Evolutionary conservation across 2,113 vertebrate genomes (phyloP).

Genomic region (Tachysurus fulvidraco): DNA sequence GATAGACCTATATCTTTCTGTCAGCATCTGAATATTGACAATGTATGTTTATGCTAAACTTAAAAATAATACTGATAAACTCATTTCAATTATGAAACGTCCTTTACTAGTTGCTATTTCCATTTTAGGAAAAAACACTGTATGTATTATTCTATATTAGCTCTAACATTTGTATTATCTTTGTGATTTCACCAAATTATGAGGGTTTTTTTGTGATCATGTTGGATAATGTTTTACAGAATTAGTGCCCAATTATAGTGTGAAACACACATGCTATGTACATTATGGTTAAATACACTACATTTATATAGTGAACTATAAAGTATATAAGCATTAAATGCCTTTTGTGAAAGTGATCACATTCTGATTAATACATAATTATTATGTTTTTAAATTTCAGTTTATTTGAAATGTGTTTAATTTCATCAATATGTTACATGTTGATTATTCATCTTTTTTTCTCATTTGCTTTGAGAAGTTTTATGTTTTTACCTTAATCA

Average conservation of each 20-base stretch:
- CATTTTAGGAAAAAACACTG: not conserved
- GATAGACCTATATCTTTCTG: not conserved
- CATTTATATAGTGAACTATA: not conserved
- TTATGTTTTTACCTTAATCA: not conserved
- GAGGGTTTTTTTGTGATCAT: not conserved
- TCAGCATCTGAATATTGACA: not conserved
- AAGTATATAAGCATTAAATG: not conserved
- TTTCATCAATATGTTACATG: not conserved
- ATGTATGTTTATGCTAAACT: not conserved
- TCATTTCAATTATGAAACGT: not conserved
- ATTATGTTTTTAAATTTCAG: not conserved
- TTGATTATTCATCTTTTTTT: not conserved
- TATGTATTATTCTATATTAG: not conserved
- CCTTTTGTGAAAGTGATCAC: constrained; percentile 1
- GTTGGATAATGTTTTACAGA: not conserved
- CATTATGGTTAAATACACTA: not conserved
- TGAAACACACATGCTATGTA: not conserved
- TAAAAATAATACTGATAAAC: not conserved
- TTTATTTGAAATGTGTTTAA: not conserved
- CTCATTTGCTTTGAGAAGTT: not conserved
- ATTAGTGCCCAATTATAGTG: not conserved
- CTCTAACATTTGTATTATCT: not conserved
- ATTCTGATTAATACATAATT: constrained; percentile 22
- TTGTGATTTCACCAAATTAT: not conserved
- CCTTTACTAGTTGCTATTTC: not conserved